These are phyloP conservation scores for Luffia ferchaultella DNA, from an alignment of 2,888 invertebrate species.

Conservation along the genomic window DNA sequence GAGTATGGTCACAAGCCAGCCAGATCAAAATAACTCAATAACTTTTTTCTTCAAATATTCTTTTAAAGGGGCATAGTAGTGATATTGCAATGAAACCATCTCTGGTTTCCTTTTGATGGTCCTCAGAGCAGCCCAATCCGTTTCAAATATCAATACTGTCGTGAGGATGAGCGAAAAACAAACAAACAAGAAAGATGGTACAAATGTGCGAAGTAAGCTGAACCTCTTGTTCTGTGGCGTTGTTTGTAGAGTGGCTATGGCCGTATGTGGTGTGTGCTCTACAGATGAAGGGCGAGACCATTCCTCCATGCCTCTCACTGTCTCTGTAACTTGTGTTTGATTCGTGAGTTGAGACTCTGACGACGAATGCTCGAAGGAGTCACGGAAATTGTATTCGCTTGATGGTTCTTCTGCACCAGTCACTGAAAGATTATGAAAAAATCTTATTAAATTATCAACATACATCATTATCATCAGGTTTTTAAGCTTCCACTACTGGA, in stretches of 20 bases:
- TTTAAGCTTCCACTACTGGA: no score
- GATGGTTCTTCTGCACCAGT: constrained; percentile 46
- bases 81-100: constrained; percentile 75
- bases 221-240: constrained; percentile 48
- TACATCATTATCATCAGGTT: no score
- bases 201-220: constrained; percentile 74
- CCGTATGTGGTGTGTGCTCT: constrained; percentile 43
- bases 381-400: constrained; percentile 76
- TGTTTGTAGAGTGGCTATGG: constrained; percentile 21
- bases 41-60: constrained; percentile 75
- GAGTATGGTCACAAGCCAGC: not conserved
- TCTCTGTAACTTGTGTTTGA: constrained; percentile 42
- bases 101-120: constrained; percentile 79
- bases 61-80: constrained; percentile 86
- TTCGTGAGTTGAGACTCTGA: constrained; percentile 72
- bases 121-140: constrained; percentile 76
- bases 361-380: constrained; percentile 82
- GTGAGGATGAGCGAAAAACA: constrained; percentile 72
- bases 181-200: constrained; percentile 80
- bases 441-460: no score
- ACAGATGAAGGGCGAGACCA: constrained; percentile 52
- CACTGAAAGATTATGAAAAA: constrained; percentile 17
- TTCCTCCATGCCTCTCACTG: constrained; percentile 22
- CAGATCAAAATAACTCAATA: constrained; percentile 68
- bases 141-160: constrained; percentile 79